Base-by-base conservation (phyloP, 92 coral and sea anemone species). In the Zoanthus sociatus region DNA sequence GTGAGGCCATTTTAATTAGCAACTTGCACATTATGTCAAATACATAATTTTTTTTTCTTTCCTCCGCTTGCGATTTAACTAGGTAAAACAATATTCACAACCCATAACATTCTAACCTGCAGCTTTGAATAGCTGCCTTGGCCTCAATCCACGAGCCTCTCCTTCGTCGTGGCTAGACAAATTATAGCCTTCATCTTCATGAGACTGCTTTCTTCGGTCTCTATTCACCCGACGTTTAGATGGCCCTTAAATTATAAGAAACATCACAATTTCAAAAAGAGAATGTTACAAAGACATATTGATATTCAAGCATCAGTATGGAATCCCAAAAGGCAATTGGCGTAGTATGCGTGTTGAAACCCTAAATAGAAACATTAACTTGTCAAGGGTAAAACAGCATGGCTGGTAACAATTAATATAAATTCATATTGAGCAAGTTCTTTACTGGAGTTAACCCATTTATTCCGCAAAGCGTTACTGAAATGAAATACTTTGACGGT, bases 91-190 rank as follows among this genome's bases (percentile, higher is more conserved):
- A 44, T 78, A 20, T 11, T 76, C 54, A 10, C 81, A 20, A 42
- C 33, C 45, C 20, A 61, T 14, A 20, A 3, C 12, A 18, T 5
- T 18, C 85, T 17, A 81, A 81, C 85, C 85, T 47, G 85, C 73
- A 81, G 85, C 53, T 66, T 67, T 81, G 76, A 81, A 81, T 47
- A 81, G 66, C 45, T 81, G 73, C 63, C 31, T 81, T 16, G 85
- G 85, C 67, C 45, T 64, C 21, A 81, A 64, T 11, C 60, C 75
- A n/a, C 20, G 64, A 18, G 56, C 5, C 47, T 9, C 61, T 18
- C 50, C 75, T 46, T 81, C 75, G 46, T 81, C 85, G 15, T 31
- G 46, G 45, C 75, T 64, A 70, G 56, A 81, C 20, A n/a, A 10
- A 31, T 67, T 51, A 81, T n/a, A 32, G 16, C 47, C 73, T 26